A percentile compares a stretch with the other conserved stretches of the same genome.
Conservation (phyloP, 1,140 invertebrate genomes). For the Nasonia giraulti region DNA sequence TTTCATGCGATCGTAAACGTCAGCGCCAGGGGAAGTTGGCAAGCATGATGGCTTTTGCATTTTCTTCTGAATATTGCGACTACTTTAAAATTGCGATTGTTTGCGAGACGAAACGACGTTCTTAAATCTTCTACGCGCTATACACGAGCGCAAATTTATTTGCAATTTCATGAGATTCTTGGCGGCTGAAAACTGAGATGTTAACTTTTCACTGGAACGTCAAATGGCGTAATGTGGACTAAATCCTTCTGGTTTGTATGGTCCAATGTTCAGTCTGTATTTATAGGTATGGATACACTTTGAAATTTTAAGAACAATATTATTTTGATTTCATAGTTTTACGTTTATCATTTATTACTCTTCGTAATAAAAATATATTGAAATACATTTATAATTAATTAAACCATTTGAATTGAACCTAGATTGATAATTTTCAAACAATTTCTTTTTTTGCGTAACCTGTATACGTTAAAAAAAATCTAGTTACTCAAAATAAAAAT, state of each 20-base stretch:
- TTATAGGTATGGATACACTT: neutral
- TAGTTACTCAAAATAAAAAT: too few species aligned
- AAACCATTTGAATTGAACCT: too few species aligned
- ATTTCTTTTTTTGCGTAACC: too few species aligned
- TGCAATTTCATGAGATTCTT: neutral
- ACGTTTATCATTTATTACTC: too few species aligned
- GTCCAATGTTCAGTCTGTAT: too few species aligned
- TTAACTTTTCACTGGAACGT: neutral
- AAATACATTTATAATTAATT: too few species aligned
- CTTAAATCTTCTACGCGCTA: neutral
- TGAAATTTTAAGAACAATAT: neutral
- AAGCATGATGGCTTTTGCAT: constrained; percentile 14
- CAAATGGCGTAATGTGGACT: neutral
- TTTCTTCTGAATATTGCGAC: constrained; percentile 17
- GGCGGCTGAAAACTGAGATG: neutral
- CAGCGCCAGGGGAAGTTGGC: neutral
- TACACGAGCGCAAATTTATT: neutral
- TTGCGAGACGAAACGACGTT: neutral
- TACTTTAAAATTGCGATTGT: constrained; percentile 18
- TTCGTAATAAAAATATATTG: too few species aligned
- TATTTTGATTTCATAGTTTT: neutral
- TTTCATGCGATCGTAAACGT: constrained; percentile 36
- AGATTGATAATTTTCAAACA: too few species aligned
- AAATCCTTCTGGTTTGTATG: too few species aligned
- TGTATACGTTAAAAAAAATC: too few species aligned